Percentiles rank a stretch among this genome's conserved stretches.
Conservation (phyloP, 2,113 vertebrate species). For the Eublepharis macularius region DNA sequence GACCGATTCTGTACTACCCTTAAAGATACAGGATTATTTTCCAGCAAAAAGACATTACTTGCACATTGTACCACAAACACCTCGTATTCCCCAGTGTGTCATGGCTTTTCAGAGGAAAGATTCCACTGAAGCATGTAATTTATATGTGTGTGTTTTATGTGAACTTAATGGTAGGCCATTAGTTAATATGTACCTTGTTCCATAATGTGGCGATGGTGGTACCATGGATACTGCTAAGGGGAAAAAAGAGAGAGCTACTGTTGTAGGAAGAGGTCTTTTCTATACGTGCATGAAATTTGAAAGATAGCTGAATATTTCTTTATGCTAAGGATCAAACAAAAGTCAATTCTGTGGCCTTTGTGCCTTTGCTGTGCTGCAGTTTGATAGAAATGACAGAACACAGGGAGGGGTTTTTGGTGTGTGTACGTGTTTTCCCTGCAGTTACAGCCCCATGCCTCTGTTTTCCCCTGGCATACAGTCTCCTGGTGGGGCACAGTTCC, state of each 20-base stretch:
- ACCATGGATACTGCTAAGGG: slow-evolving; percentile 3
- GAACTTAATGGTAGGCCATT: background rate
- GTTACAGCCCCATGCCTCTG: background rate
- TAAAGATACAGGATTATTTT: slow-evolving; percentile 52
- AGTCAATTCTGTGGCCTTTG: background rate
- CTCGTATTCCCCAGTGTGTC: background rate
- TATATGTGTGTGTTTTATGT: slow-evolving; percentile 2
- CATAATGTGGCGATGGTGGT: fast-evolving
- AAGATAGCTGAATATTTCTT: background rate
- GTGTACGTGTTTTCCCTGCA: background rate
- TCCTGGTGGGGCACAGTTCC: background rate
- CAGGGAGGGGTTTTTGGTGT: too few relatives aligned
- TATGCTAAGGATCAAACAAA: background rate
- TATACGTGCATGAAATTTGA: background rate
- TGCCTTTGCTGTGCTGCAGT: background rate
- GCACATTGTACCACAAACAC: slow-evolving; percentile 32
- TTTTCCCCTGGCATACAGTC: too few relatives aligned
- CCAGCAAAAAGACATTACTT: background rate
- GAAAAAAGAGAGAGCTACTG: background rate
- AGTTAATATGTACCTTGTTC: background rate
- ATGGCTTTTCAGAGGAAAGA: slow-evolving; percentile 37
- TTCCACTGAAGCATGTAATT: slow-evolving; percentile 42
- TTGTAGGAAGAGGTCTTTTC: background rate
- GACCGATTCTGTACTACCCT: slow-evolving; percentile 29
- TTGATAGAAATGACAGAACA: background rate